Evolutionary conservation across 1,140 invertebrate genomes (phyloP).

Genomic region (Lucilia cuprina): DNA sequence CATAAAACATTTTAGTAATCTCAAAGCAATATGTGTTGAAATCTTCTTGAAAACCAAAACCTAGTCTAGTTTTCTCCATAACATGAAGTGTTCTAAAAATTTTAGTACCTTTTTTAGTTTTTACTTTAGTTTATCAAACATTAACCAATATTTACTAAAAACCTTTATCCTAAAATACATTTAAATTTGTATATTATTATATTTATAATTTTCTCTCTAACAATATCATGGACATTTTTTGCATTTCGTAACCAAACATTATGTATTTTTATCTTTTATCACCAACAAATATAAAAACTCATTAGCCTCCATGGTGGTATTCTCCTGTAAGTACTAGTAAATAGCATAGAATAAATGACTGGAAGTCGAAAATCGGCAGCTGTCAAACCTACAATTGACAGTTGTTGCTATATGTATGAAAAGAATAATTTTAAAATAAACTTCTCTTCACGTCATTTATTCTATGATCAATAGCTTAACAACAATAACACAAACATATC

Average conservation of each 20-base stretch:
- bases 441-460: too few relatives aligned
- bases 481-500: not conserved
- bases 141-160: not conserved
- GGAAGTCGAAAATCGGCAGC: too few relatives aligned
- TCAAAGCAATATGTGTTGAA: too few relatives aligned
- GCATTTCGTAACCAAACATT: conserved; percentile 3
- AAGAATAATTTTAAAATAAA: too few relatives aligned
- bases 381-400: too few relatives aligned
- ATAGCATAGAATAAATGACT: not conserved
- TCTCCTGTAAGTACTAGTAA: conserved; percentile 79
- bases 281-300: conserved; percentile 42
- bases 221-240: not conserved
- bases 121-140: not conserved
- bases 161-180: not conserved
- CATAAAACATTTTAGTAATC: too few relatives aligned
- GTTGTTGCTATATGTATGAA: too few relatives aligned
- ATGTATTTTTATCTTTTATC: conserved; percentile 15
- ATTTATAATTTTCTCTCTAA: not conserved
- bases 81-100: not conserved
- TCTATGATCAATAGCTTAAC: not conserved
- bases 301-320: conserved; percentile 87
- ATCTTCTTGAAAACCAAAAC: not conserved
- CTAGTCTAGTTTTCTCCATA: not conserved
- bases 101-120: not conserved
- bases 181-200: not conserved